These are phyloP conservation scores for Sthenelais limicola DNA, from an alignment of 2,888 invertebrate genomes.

Conservation along the genomic window DNA sequence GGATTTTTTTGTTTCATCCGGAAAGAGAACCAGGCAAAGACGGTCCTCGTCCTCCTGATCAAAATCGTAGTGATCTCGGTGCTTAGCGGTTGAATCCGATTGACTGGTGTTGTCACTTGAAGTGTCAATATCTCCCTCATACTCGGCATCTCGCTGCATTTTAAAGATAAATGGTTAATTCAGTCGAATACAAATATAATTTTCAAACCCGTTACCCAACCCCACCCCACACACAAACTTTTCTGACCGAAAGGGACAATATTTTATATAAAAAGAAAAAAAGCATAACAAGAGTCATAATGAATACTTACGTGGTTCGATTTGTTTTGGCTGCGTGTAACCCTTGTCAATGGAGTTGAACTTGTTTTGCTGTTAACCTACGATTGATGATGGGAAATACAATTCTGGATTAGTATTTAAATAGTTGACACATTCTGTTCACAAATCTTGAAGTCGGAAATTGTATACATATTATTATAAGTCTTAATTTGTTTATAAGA, in stretches of 20 bases:
- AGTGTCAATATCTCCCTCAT: constrained; percentile 26
- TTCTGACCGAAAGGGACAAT: too few species aligned
- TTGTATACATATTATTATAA: too few species aligned
- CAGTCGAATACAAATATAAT: too few species aligned
- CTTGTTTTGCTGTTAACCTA: too few species aligned
- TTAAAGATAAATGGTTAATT: too few species aligned
- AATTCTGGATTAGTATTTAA: too few species aligned
- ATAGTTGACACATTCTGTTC: too few species aligned
- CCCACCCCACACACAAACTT: too few species aligned
- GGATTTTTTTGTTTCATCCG: not conserved
- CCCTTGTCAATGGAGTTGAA: not conserved
- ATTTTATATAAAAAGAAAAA: constrained; percentile 2
- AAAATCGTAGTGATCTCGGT: constrained; percentile 20
- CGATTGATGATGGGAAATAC: too few species aligned
- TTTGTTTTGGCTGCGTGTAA: constrained; percentile 5
- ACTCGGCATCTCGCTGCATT: not conserved
- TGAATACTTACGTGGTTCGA: not conserved
- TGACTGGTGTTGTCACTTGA: not conserved
- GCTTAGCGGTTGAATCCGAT: constrained; percentile 9
- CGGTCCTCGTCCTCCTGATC: constrained; percentile 9
- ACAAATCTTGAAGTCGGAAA: too few species aligned
- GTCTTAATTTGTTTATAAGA: too few species aligned
- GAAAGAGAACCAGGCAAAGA: constrained; percentile 22
- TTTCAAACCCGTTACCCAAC: too few species aligned
- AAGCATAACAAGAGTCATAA: not conserved